Percentiles rank a stretch among this genome's conserved stretches.
These are phyloP conservation scores for Zonotrichia leucophrys DNA, from an alignment of 2,113 vertebrate genomes.

Conservation along the genomic window DNA sequence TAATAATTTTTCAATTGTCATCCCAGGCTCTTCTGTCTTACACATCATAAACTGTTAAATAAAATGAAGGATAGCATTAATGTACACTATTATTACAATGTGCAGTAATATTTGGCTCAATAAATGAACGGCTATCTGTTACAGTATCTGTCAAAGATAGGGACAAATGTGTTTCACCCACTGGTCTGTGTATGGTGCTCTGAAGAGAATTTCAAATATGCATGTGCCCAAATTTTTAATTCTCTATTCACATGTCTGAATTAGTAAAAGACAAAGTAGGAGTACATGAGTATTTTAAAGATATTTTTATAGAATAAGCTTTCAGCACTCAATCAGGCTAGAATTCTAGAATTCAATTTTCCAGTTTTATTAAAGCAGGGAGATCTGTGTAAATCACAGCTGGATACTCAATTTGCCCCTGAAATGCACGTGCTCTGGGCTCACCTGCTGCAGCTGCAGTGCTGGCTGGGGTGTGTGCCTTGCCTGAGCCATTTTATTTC, in stretches of 20 bases:
- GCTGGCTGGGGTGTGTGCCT: neutral
- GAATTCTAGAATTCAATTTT: neutral
- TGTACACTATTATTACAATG: neutral
- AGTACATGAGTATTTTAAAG: neutral
- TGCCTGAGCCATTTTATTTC: neutral
- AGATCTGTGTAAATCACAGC: neutral
- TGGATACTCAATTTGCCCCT: neutral
- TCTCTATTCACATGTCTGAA: neutral
- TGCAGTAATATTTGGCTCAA: conserved; percentile 42
- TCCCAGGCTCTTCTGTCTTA: neutral
- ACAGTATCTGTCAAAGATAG: neutral
- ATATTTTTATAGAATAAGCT: neutral
- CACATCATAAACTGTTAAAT: conserved; percentile 20
- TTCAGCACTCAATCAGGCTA: neutral
- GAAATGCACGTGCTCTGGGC: neutral
- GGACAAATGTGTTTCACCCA: neutral
- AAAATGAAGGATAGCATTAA: conserved; percentile 20
- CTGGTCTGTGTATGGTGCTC: neutral
- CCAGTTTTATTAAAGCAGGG: neutral
- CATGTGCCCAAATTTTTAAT: neutral
- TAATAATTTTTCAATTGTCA: neutral
- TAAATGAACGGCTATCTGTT: neutral
- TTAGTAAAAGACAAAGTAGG: neutral
- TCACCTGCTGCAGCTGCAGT: neutral
- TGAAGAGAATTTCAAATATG: neutral